Conservation (phyloP, 2,113 vertebrate species). For the Ivindomyrus marchei region DNA sequence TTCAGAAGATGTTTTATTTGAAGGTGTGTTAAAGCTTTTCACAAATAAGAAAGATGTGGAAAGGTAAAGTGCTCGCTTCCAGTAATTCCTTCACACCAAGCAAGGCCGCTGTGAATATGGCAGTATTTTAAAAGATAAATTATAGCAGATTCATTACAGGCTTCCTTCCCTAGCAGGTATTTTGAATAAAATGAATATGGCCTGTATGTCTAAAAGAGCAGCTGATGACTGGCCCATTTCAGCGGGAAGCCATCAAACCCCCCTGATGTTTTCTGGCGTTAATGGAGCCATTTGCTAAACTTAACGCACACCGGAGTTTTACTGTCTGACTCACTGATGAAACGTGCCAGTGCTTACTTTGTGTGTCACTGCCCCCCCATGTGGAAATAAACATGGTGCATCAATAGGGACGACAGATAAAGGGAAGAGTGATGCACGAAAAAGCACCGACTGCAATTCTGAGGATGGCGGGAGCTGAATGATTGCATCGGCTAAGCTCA, state of each 20-base stretch:
- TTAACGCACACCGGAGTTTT: neutral
- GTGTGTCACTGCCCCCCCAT: neutral
- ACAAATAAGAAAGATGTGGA: neutral
- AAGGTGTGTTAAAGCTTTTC: neutral
- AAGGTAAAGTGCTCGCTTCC: neutral
- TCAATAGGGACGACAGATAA: neutral
- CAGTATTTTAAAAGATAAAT: neutral
- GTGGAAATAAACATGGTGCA: neutral
- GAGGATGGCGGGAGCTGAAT: neutral
- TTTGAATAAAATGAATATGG: neutral
- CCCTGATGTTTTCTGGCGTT: neutral
- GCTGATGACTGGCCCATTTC: neutral
- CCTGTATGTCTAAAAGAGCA: neutral
- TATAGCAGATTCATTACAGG: neutral
- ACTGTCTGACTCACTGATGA: neutral
- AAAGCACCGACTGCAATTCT: neutral
- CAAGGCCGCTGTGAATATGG: neutral
- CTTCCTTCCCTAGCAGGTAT: neutral
- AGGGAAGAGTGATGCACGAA: neutral
- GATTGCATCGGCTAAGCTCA: conserved; percentile 12
- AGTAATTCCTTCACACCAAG: neutral
- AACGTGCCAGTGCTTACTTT: neutral
- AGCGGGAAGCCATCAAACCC: neutral
- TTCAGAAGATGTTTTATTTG: neutral
- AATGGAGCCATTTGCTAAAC: neutral